phyloP scores from a whole-genome alignment of 2,888 invertebrate species.

The Eurytoma californica region DNA sequence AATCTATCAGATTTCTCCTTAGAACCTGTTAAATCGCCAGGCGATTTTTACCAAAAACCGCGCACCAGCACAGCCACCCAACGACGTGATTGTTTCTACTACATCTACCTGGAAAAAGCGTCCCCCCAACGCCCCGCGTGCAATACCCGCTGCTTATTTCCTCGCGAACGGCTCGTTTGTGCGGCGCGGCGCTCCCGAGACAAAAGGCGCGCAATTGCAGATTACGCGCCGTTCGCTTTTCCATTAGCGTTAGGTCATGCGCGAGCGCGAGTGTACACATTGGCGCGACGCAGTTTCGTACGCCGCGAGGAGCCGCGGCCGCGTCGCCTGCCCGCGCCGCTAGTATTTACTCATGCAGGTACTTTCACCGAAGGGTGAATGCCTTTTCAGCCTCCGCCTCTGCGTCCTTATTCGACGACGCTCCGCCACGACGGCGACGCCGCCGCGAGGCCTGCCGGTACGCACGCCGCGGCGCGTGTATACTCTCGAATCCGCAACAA shows the following conservation, averaged over 20 bases:
- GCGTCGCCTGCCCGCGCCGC: conserved; percentile 22
- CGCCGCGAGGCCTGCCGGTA: background rate
- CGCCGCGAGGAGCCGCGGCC: conserved; percentile 3
- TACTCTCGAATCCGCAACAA: conserved; percentile 36
- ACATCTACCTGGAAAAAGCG: no score
- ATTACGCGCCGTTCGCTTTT: background rate
- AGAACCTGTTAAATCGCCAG: no score
- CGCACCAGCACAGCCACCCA: no score
- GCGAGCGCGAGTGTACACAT: background rate
- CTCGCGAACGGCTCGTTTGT: no score
- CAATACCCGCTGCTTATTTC: no score
- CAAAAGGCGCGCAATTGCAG: conserved; percentile 8
- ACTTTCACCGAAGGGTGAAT: conserved; percentile 70
- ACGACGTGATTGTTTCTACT: background rate
- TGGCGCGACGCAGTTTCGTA: background rate
- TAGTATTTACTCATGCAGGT: conserved; percentile 56
- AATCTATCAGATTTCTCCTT: no score
- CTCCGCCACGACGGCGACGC: conserved; percentile 1
- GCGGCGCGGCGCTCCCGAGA: background rate
- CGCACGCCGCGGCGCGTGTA: background rate
- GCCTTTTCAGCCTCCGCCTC: conserved; percentile 60
- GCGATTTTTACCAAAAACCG: no score
- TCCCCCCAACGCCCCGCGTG: no score
- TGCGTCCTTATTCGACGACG: conserved; percentile 33
- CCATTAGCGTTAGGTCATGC: background rate